Conservation (phyloP, 2,113 vertebrate species). For the Ancistrus triradiatus region DNA sequence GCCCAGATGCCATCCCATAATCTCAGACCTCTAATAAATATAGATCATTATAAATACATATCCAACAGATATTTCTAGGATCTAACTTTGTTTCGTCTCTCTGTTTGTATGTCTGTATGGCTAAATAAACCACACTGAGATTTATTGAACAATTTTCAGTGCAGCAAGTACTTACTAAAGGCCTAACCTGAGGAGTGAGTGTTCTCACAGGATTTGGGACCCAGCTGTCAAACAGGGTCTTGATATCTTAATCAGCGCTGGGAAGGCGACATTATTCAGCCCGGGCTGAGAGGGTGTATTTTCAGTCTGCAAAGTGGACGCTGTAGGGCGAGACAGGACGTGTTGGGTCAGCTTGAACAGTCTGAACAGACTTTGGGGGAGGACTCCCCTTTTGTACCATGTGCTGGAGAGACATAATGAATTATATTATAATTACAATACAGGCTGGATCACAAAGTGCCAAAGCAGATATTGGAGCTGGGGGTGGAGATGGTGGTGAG, state of each 20-base stretch:
- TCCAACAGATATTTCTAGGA: too few species aligned
- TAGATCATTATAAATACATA: too few species aligned
- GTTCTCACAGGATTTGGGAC: constrained; percentile 41
- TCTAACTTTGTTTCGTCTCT: too few species aligned
- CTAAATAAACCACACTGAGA: neutral
- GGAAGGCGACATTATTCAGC: constrained; percentile 60
- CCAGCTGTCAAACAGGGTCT: constrained; percentile 67
- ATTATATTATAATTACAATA: constrained; percentile 84
- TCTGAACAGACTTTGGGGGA: constrained; percentile 65
- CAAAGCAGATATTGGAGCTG: constrained; percentile 75
- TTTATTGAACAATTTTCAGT: neutral
- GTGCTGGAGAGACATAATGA: constrained; percentile 75
- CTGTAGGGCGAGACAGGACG: constrained; percentile 64
- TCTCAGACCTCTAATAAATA: too few species aligned
- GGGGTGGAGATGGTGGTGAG: constrained; percentile 66
- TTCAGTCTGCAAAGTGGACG: constrained; percentile 55
- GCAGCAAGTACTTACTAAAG: neutral
- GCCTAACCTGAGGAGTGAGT: constrained; percentile 2
- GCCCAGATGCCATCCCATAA: too few species aligned
- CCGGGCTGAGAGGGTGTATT: constrained; percentile 62
- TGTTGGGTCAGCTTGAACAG: constrained; percentile 72
- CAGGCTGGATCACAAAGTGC: constrained; percentile 71
- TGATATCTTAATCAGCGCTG: constrained; percentile 76
- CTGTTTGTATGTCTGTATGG: neutral
- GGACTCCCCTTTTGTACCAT: constrained; percentile 68